Conservation (phyloP, 2,113 vertebrate species). For the Anhinga anhinga region DNA sequence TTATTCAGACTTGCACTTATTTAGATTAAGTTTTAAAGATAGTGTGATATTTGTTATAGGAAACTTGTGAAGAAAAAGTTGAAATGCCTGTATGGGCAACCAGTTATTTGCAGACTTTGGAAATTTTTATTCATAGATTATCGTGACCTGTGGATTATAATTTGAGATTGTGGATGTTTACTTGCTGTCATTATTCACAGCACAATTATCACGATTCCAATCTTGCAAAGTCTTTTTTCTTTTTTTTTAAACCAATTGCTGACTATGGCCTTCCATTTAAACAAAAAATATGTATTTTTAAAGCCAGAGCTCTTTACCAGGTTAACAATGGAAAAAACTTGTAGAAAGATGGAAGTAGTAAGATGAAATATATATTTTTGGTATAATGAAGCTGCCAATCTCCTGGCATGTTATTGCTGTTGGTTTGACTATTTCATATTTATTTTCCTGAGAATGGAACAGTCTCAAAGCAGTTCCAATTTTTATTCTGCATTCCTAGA, state of each 20-base stretch:
- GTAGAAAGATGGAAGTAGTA: neutral
- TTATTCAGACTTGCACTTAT: neutral
- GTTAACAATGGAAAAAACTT: neutral
- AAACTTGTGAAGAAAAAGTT: neutral
- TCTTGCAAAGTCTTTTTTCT: neutral
- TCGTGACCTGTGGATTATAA: neutral
- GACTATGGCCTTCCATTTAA: neutral
- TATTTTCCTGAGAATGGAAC: neutral
- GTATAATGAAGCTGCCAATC: neutral
- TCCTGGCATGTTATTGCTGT: neutral
- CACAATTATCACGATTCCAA: neutral
- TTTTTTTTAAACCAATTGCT: neutral
- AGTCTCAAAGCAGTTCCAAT: neutral
- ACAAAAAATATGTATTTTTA: neutral
- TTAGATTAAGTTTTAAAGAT: neutral
- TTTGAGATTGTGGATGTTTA: too few relatives aligned
- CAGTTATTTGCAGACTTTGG: neutral
- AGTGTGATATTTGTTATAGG: neutral
- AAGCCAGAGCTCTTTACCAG: neutral
- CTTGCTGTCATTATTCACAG: too few relatives aligned
- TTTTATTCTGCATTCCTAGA: neutral
- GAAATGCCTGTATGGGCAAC: neutral
- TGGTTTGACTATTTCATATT: neutral
- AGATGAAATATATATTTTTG: neutral
- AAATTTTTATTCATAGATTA: neutral